These are phyloP conservation scores for Oopsacas minuta DNA, from an alignment of 37 sponge, comb jelly and placozoan genomes.

Conservation along the genomic window DNA sequence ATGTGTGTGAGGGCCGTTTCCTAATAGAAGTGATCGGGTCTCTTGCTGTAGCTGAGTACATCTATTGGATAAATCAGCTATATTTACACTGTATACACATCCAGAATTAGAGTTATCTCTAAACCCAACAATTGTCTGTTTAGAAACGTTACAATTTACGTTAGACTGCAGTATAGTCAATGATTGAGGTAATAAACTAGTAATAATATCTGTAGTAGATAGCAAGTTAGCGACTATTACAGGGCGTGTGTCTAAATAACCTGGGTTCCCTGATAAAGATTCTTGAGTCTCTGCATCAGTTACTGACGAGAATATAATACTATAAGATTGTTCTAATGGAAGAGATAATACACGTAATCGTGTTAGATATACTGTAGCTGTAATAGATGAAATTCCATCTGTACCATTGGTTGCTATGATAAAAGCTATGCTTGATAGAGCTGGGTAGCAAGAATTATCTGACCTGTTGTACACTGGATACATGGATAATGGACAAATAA, in stretches of 20 bases:
- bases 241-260: neutral
- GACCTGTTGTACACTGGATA: neutral
- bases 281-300: neutral
- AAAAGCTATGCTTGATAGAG: neutral
- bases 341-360: neutral
- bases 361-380: neutral
- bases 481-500: neutral
- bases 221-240: neutral
- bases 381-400: neutral
- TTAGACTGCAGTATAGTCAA: neutral
- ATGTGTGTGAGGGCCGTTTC: neutral
- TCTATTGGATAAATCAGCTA: neutral
- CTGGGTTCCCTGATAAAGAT: neutral
- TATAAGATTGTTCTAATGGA: neutral
- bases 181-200: neutral
- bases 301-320: neutral
- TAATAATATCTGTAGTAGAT: neutral
- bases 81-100: neutral
- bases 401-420: neutral
- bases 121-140: neutral
- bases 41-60: neutral
- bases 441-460: neutral
- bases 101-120: neutral
- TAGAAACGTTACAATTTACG: neutral
- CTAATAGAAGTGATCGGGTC: conserved; percentile 5